Base-by-base conservation (phyloP, 2,888 invertebrate species). In the Drosophila neonasuta region DNA sequence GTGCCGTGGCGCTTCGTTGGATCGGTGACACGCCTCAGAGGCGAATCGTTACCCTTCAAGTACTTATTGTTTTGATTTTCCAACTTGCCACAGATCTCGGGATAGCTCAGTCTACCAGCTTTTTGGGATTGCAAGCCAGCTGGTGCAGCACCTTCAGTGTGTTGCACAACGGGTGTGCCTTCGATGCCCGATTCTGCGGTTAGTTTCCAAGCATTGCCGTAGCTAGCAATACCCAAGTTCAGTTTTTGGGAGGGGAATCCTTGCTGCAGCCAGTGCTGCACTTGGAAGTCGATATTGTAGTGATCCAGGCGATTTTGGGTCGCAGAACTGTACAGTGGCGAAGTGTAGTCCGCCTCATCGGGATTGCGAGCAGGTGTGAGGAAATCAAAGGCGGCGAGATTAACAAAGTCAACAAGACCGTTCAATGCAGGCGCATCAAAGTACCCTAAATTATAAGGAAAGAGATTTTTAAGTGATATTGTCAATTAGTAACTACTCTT, bases 361-460 rank as follows among this genome's bases (percentile, higher is more conserved):
- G 95, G 94, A 89, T 95, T 95, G 13, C 96, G 93, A 39, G 93
- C 92, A 0, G 96, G 94, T 0, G 94, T 96, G 78, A 93, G 92
- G 90, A 95, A 97, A 90, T 97, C 97, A 85, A 94, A 97, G 0
- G 95, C 93, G 84, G 95, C 93, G 55, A 97, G 88, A 81, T 96
- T 95, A 24, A 97, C 94, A 76, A 94, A 94, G 88, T 97, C 97
- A 32, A 97, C 92, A 83, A 95, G 92, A 72, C 94, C 94, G 58
- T 94, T 93, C 55, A 97, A 90, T 10, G 94, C 91, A 2, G 94
- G 94, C 0, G 95, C 93, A 85, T 97, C 96, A 90, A 93, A 95
- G 90, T 96, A 96, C 67, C 95, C 96, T 96, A 81, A 2, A 8
- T 7, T 17, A n/a, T 11, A 17, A 41, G 1, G 24, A 36, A n/a